Percentiles rank a stretch among this genome's conserved stretches.
These are phyloP conservation scores for Halocynthia aurantium DNA, from an alignment of 23 tunicate species.

Conservation along the genomic window DNA sequence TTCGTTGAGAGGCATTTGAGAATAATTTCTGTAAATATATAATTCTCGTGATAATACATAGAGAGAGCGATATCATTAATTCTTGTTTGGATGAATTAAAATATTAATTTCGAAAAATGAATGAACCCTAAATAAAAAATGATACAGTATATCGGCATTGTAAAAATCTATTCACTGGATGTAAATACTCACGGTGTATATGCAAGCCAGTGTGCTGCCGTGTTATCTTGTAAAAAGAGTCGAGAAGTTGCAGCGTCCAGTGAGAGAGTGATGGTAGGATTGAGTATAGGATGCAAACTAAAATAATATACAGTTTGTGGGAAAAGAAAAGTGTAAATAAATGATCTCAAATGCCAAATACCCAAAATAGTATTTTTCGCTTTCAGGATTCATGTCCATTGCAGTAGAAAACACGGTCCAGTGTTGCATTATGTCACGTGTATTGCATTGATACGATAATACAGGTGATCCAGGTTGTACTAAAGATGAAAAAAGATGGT, in stretches of 20 bases:
- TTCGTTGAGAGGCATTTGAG: background rate
- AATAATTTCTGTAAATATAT: background rate
- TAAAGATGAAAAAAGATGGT: background rate
- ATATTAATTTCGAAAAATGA: background rate
- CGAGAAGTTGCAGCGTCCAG: constrained; percentile 5
- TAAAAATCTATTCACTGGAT: too few relatives aligned
- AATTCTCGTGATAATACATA: too few relatives aligned
- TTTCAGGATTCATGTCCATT: background rate
- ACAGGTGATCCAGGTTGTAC: constrained; percentile 5
- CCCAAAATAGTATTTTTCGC: background rate
- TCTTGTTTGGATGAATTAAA: too few relatives aligned
- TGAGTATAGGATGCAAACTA: constrained; percentile 12
- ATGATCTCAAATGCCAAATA: background rate
- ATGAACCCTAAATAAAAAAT: background rate
- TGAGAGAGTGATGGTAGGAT: constrained; percentile 9
- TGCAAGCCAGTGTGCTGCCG: constrained; percentile 14
- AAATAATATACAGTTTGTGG: background rate
- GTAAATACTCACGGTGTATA: background rate
- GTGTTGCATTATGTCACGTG: constrained; percentile 19
- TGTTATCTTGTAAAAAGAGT: constrained; percentile 3
- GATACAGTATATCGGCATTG: constrained; percentile 2
- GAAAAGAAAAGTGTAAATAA: background rate
- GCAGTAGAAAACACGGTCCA: constrained; percentile 20
- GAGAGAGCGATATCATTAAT: too few relatives aligned
- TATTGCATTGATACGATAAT: constrained; percentile 8